These are phyloP conservation scores for Aplodontia rufa DNA, from an alignment of 2,113 vertebrate species.

Conservation along the genomic window DNA sequence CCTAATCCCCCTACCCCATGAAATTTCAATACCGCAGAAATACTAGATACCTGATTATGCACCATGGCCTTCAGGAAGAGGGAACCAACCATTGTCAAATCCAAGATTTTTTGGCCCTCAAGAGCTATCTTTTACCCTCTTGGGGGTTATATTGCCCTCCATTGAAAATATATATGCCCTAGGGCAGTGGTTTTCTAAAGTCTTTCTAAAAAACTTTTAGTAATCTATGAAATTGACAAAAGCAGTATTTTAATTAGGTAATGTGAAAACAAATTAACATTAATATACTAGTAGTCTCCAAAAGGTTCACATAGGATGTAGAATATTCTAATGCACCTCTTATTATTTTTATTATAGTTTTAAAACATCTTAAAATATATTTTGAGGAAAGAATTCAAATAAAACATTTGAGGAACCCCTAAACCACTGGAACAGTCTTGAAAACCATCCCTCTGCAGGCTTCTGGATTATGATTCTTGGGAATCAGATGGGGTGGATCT, in stretches of 20 bases:
- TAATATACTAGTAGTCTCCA: background rate
- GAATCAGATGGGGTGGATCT: background rate
- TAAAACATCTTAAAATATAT: conserved; percentile 11
- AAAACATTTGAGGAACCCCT: background rate
- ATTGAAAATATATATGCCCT: background rate
- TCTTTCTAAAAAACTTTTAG: background rate
- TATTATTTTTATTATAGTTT: background rate
- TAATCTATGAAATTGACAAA: conserved; percentile 27
- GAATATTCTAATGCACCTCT: background rate
- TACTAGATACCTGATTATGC: background rate
- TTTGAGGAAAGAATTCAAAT: background rate
- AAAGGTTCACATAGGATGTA: background rate
- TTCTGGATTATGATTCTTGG: background rate
- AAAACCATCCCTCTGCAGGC: background rate
- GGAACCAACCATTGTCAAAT: background rate
- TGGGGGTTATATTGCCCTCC: background rate
- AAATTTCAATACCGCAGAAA: conserved; percentile 44
- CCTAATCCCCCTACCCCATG: background rate
- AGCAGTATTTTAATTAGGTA: conserved; percentile 1
- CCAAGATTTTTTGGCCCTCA: background rate
- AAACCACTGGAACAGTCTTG: background rate
- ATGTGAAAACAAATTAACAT: conserved; percentile 13
- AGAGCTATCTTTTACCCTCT: background rate
- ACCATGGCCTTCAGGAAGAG: background rate
- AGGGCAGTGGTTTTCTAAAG: background rate